Base-by-base conservation (phyloP, 2,113 vertebrate species). In the Ibidorhyncha struthersii region DNA sequence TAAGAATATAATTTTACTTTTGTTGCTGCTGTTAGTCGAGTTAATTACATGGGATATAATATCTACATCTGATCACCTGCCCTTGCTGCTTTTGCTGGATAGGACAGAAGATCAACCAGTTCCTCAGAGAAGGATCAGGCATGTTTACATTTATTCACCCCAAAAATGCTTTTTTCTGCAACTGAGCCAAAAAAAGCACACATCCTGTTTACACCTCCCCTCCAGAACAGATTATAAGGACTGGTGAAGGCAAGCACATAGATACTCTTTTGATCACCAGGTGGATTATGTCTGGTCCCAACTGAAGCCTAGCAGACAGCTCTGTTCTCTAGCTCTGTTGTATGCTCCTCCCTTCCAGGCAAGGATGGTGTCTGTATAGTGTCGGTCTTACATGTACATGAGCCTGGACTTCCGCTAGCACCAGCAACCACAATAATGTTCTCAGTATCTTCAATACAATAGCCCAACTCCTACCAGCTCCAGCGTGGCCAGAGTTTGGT, bases 371-470 rank as follows among this genome's bases (percentile, higher is more conserved):
- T 49, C 71, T 52, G 32, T 21, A 9, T 11, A 45, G 38, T 70
- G n/a, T 86, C 63, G 65, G n/a, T 49, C 40, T 16, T 78, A 49
- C 9, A 45, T 5, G 4, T 34, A 14, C 10, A 9, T 13, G 2
- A 58, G 30, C 5, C 59, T 55, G 52, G 38, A 32, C 32, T 73
- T 81, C 58, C 63, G 62, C 50, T 20, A 47, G 59, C 77, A 78
- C 26, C 4, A 38, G 30, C 5, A 41, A 38, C 18, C 9, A 30
- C 0, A 0, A 8, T 4, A 6, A 49, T 7, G 10, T 32, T 52
- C 38, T 79, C 43, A 36, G 9, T 19, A 30, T 77, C 12, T 40
- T 56, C 36, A 66, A 53, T 29, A 29, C 9, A 47, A 50, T 2
- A 45, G 11, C 6, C 16, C 16, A 49, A 2, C 21, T 82, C 49